Percentiles rank a stretch among this genome's conserved stretches.
These are phyloP conservation scores for Plecturocebus donacophilus DNA, from an alignment of 2,113 vertebrate genomes.

Conservation along the genomic window DNA sequence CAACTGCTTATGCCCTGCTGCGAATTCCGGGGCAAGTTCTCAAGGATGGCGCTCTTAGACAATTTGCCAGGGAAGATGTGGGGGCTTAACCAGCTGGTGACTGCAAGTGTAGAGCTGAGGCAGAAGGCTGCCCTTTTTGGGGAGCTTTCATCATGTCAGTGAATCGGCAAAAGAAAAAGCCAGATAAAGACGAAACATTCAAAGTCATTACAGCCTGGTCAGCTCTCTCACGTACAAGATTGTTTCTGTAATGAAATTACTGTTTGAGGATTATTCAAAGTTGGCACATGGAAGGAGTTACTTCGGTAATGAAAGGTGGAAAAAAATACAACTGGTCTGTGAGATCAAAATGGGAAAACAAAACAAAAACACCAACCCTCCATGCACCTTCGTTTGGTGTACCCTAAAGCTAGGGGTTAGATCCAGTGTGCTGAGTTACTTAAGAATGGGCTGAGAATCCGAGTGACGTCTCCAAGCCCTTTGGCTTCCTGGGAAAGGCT, in stretches of 20 bases:
- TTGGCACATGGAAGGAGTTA: slow-evolving; percentile 25
- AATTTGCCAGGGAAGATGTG: not conserved
- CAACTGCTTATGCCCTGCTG: slow-evolving; percentile 22
- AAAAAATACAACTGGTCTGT: not conserved
- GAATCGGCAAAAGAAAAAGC: not conserved
- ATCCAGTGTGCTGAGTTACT: slow-evolving; percentile 18
- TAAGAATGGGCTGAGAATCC: slow-evolving; percentile 18
- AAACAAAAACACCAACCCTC: not conserved
- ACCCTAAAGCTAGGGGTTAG: slow-evolving; percentile 21
- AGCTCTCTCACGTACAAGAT: not conserved
- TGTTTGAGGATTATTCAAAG: slow-evolving; percentile 1
- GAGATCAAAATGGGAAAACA: slow-evolving; percentile 10
- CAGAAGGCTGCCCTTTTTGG: not conserved
- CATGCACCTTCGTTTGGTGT: slow-evolving; percentile 3
- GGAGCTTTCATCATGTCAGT: not conserved
- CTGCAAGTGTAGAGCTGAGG: not conserved
- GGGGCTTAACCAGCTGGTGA: not conserved
- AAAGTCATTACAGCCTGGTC: not conserved
- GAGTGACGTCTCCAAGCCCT: slow-evolving; percentile 5
- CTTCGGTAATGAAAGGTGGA: slow-evolving; percentile 39
- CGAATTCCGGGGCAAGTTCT: slow-evolving; percentile 52
- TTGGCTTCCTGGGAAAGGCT: slow-evolving; percentile 57
- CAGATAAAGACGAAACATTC: slow-evolving; percentile 13
- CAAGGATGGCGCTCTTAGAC: not conserved
- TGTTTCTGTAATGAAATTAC: slow-evolving; percentile 51